Base-by-base conservation (phyloP, 2,797 vertebrate species). In the Sparidentex hasta region DNA sequence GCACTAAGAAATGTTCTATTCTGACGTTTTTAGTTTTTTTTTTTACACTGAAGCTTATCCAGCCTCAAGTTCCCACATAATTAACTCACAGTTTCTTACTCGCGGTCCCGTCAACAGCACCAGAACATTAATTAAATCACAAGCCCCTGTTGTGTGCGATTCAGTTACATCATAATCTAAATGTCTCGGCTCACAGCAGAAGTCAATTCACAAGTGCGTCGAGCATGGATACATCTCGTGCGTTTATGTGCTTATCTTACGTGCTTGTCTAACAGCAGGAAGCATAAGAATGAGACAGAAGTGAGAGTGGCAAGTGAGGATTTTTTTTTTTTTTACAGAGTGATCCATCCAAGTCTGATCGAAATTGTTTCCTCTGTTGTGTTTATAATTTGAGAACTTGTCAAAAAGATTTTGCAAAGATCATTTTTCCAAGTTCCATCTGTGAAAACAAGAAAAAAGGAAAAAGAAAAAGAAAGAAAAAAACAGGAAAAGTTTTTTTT, bases 61-160 rank as follows among this genome's bases (percentile, higher is more conserved):
- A 81, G 82, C 74, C 75, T 61, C 55, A 74, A 5, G 55, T 65
- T 76, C 47, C 73, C 52, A 65, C 73, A 76, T 76, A 57, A 85
- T 77, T 54, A 79, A 58, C 27, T 83, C 66, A 18, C 48, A 46
- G 75, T 82, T 65, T 71, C 74, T 78, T 85, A 72, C 41, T 70
- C 17, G 0, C 55, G 29, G 48, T 38, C 62, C 76, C 17, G 2
- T 82, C 50, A 83, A 50, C 27, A 46, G 51, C 58, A 41, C 57
- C 57, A 56, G 23, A 50, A 44, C 46, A 51, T 76, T 77, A 17
- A 81, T 78, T 41, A 57, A 73, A 78, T 70, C 72, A 64, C 59
- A 44, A 43, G 54, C 50, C 65, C 65, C 23, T 73, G 43, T 69
- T 75, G 55, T 62, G 33, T 75, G 46, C 12, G 43, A 76, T 76